Evolutionary conservation across 2,888 invertebrate genomes (phyloP).

Genomic region (Cephus sareptanus): DNA sequence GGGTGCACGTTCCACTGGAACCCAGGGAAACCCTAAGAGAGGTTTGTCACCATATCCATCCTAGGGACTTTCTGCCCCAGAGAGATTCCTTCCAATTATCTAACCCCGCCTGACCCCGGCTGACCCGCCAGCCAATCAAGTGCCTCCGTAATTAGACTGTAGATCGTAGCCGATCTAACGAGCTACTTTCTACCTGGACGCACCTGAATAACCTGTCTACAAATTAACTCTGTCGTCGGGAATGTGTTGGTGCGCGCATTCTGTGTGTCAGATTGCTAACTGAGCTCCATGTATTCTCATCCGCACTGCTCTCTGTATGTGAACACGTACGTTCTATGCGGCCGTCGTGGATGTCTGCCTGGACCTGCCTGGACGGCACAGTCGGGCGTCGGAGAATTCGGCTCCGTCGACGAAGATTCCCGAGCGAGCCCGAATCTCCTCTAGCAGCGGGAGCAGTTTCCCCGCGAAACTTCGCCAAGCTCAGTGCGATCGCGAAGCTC

Average conservation of each 20-base stretch:
- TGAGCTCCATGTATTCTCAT: not conserved
- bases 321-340: no score
- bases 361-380: no score
- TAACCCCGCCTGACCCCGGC: no score
- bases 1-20: no score
- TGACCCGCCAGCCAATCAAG: constrained; percentile 38
- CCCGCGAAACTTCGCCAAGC: constrained; percentile 48
- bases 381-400: constrained; percentile 14
- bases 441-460: not conserved
- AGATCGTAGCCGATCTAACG: constrained; percentile 34
- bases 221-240: not conserved
- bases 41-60: no score
- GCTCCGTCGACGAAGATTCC: constrained; percentile 21
- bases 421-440: constrained; percentile 12
- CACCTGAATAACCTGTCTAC: not conserved
- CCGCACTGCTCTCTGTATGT: no score
- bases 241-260: not conserved
- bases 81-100: no score
- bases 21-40: no score
- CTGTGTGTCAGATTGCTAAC: not conserved
- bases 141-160: constrained; percentile 44
- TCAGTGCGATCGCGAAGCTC: constrained; percentile 58
- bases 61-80: no score
- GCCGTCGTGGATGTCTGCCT: no score
- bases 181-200: constrained; percentile 41